Conservation (phyloP, 2,888 invertebrate genomes). For the Pediacus dermestoides region DNA sequence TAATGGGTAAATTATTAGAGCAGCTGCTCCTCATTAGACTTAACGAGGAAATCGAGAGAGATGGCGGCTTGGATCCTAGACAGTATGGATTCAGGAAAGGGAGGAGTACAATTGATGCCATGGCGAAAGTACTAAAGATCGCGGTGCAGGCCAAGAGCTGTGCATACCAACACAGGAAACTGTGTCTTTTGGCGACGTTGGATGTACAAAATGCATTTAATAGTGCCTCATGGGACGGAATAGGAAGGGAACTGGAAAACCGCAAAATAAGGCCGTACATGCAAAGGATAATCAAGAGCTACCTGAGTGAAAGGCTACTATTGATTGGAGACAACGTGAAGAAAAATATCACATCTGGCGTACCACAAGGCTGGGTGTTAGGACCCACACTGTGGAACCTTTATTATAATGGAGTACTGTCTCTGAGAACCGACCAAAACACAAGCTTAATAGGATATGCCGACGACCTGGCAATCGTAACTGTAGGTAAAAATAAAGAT, state of each 20-base stretch:
- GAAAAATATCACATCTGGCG: slow-evolving; percentile 1
- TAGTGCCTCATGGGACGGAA: slow-evolving; percentile 13
- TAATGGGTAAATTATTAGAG: slow-evolving; percentile 30
- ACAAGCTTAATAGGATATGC: neutral
- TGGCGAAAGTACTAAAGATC: slow-evolving; percentile 3
- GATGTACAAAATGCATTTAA: slow-evolving; percentile 21
- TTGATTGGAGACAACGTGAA: neutral
- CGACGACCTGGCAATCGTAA: neutral
- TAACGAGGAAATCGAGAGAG: slow-evolving; percentile 17
- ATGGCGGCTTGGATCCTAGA: slow-evolving; percentile 9
- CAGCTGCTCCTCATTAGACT: slow-evolving; percentile 26
- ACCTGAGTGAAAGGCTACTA: slow-evolving; percentile 8
- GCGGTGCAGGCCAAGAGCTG: neutral
- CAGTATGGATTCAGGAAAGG: slow-evolving; percentile 29
- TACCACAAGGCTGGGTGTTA: neutral
- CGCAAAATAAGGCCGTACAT: slow-evolving; percentile 10
- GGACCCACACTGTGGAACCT: slow-evolving; percentile 1
- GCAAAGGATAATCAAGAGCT: slow-evolving; percentile 7
- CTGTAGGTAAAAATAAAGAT: neutral
- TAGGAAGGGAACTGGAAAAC: slow-evolving; percentile 8
- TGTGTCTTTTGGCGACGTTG: slow-evolving; percentile 7
- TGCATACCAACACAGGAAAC: neutral
- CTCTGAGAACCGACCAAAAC: neutral
- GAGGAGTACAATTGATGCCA: slow-evolving; percentile 17
- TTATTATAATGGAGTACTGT: neutral